phyloP scores from a whole-genome alignment of 1,140 invertebrate genomes.

The Chironomus striatipennis region DNA sequence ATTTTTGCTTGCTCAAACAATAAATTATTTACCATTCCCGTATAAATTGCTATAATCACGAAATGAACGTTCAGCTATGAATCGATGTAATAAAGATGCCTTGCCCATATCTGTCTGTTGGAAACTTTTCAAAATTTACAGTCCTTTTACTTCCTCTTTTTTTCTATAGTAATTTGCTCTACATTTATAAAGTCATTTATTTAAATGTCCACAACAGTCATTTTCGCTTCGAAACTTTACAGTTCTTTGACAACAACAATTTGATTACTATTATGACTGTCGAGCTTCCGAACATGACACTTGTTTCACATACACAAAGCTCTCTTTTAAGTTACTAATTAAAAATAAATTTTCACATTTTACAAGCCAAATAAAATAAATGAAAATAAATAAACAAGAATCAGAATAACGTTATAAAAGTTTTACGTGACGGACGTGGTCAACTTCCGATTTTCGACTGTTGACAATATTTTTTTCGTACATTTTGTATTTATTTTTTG shows the following conservation, averaged over 20 bases:
- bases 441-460: not conserved
- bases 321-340: not conserved
- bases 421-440: not conserved
- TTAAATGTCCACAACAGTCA: not conserved
- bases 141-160: no score
- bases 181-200: not conserved
- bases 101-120: not conserved
- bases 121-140: no score
- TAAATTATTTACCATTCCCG: slow-evolving; percentile 2
- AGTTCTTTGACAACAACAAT: not conserved
- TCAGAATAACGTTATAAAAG: not conserved
- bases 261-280: not conserved
- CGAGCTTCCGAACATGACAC: not conserved
- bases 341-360: slow-evolving; percentile 10
- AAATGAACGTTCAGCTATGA: slow-evolving; percentile 5
- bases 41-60: not conserved
- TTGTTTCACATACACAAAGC: not conserved
- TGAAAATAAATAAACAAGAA: not conserved
- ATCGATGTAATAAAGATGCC: not conserved
- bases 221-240: not conserved
- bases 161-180: no score
- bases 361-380: not conserved
- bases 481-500: not conserved
- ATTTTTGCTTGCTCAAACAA: not conserved
- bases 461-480: not conserved